These are phyloP conservation scores for Archivesica marissinica DNA, from an alignment of 1,140 invertebrate species.

Conservation along the genomic window DNA sequence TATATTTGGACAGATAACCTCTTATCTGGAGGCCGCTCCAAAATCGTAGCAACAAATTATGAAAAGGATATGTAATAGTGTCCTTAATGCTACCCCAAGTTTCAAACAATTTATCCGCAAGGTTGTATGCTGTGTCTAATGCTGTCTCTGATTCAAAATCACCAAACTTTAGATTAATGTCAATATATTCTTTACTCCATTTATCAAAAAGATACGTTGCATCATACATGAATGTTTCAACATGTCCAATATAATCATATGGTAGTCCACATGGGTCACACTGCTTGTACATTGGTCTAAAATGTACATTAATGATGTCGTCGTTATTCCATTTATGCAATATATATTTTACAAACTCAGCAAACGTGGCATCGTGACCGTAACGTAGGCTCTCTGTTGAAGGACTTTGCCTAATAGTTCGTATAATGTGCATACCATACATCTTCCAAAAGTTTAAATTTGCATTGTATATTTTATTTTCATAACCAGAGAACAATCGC, in stretches of 20 bases:
- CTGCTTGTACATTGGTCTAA: slow-evolving; percentile 77
- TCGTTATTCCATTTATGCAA: neutral
- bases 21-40: slow-evolving; percentile 54
- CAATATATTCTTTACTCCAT: slow-evolving; percentile 33
- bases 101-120: neutral
- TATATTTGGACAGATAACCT: slow-evolving; percentile 35
- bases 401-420: neutral
- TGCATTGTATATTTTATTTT: slow-evolving; percentile 47
- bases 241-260: slow-evolving; percentile 81
- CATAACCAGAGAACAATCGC: slow-evolving; percentile 51
- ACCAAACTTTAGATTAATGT: slow-evolving; percentile 20
- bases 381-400: neutral
- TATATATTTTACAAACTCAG: slow-evolving; percentile 45
- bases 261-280: slow-evolving; percentile 79
- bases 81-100: neutral
- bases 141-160: slow-evolving; percentile 23
- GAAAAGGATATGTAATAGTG: slow-evolving; percentile 16
- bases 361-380: slow-evolving; percentile 52
- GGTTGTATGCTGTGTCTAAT: slow-evolving; percentile 9
- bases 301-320: slow-evolving; percentile 72
- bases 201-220: slow-evolving; percentile 66
- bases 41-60: neutral
- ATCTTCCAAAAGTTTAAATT: slow-evolving; percentile 12
- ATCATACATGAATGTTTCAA: slow-evolving; percentile 78
- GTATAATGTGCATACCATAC: neutral